Conservation (phyloP, 2,113 vertebrate genomes). For the Alosa alosa region DNA sequence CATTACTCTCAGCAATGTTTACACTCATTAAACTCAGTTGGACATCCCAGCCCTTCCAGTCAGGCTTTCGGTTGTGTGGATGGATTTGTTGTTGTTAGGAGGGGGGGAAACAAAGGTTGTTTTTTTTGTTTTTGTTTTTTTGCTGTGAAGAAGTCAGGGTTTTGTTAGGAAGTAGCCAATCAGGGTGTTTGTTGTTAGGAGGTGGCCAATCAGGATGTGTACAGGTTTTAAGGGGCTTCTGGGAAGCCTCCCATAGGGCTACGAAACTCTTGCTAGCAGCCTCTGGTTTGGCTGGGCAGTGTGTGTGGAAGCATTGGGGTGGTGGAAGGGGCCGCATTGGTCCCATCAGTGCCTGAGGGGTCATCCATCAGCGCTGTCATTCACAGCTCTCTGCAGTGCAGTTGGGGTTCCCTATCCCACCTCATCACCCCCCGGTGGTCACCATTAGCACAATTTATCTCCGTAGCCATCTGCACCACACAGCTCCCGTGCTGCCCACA, state of each 20-base stretch:
- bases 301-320: background rate
- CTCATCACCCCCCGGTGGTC: constrained; percentile 21
- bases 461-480: background rate
- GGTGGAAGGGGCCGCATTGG: background rate
- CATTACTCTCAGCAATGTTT: constrained; percentile 11
- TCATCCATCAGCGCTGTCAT: constrained; percentile 4
- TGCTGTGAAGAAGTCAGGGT: too few species aligned
- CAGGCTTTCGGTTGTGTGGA: background rate
- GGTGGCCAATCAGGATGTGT: background rate
- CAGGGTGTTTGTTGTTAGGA: background rate
- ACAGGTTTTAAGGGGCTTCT: background rate
- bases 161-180: background rate
- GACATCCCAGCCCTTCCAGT: background rate
- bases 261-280: background rate
- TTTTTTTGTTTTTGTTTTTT: too few species aligned
- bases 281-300: background rate
- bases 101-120: background rate
- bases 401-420: constrained; percentile 19
- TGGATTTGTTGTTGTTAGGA: background rate
- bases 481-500: background rate
- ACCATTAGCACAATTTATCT: constrained; percentile 24
- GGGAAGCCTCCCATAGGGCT: background rate
- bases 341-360: background rate
- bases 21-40: constrained; percentile 14
- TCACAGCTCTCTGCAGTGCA: constrained; percentile 38